These are phyloP conservation scores for Synanthedon formicaeformis DNA, from an alignment of 2,888 invertebrate species.

Conservation along the genomic window DNA sequence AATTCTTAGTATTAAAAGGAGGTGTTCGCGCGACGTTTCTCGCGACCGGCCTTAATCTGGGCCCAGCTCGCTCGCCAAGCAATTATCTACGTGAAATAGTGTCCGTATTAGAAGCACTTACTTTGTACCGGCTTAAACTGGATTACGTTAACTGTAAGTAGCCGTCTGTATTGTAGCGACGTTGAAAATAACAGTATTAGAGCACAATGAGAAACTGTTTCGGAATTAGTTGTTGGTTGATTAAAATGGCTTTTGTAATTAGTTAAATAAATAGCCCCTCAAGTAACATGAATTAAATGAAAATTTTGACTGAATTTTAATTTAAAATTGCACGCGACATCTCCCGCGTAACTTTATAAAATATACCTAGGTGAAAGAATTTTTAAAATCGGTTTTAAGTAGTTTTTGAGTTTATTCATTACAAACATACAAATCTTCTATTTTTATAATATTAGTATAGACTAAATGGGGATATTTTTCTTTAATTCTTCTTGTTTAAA, in stretches of 20 bases:
- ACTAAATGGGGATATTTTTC: too few species aligned
- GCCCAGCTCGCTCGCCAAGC: conserved; percentile 37
- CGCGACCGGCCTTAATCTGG: conserved; percentile 35
- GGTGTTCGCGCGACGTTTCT: conserved; percentile 23
- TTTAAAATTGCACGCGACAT: too few species aligned
- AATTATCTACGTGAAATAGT: conserved; percentile 66
- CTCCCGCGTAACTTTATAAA: too few species aligned
- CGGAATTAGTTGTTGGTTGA: not conserved
- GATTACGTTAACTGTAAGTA: conserved; percentile 54
- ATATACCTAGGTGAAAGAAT: too few species aligned
- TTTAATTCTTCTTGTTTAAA: too few species aligned
- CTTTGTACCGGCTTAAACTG: conserved; percentile 51
- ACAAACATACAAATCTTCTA: too few species aligned
- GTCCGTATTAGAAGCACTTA: conserved; percentile 57
- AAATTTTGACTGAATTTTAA: too few species aligned
- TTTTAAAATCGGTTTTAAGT: too few species aligned
- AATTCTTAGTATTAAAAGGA: conserved; percentile 21
- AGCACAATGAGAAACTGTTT: conserved; percentile 1
- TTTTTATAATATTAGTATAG: too few species aligned
- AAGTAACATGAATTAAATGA: too few species aligned
- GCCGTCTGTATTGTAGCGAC: conserved; percentile 25
- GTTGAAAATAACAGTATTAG: conserved; percentile 29
- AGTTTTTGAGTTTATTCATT: too few species aligned
- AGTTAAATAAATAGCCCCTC: not conserved
- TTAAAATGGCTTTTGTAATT: not conserved